Evolutionary conservation across 1,140 invertebrate species (phyloP), one percentile per base, ranked within the genome.

Genomic region (Venturia canescens): DNA sequence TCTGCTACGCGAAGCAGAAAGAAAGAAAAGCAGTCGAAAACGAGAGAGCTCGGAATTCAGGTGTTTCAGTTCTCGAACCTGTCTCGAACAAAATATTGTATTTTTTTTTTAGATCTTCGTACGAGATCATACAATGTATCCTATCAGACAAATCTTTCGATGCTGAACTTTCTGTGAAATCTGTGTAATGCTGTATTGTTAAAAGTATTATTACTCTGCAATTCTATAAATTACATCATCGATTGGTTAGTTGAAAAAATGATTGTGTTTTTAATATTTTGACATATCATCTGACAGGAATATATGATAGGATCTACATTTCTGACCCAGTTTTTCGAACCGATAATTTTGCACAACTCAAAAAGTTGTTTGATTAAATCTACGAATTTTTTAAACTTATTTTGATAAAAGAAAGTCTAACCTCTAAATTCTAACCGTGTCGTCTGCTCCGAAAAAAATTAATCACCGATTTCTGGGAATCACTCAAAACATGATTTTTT

Each of bases 21-120:
- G 13, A 44, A 44, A 34, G 34, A 3, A 34, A 34, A 3, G 57
- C n/a, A 63, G 60, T 63, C 60, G 11, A 79, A 69, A 70, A 23
- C n/a, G 34, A 26, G 79, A 83, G 82, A 80, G 75, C 82, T 83
- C 82, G 82, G 75, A 27, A 80, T 83, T 82, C 38, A 83, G 82
- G 75, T 83, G 82, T 83, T 80, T 83, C 82, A 83, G 82, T 83
- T 79, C 82, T 83, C 75, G 69, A 78, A 53, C 27, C 63, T 31
- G 23, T 79, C 82, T 83, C 75, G 69, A 78, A 53, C 27, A 72
- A 50, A 38, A 53, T 81, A 67, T 48, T 70, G 48, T 29, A 27
- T 44, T 72, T 44, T 31, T 44, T 50, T 53, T 34, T 29, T 71
- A 50, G 5, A 71, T 71, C 5, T 3, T 70, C 60, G 26, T 66